A percentile compares a stretch with the other conserved stretches of the same genome.
Conservation (phyloP, 2,888 invertebrate genomes). For the Lycophotia porphyrea region DNA sequence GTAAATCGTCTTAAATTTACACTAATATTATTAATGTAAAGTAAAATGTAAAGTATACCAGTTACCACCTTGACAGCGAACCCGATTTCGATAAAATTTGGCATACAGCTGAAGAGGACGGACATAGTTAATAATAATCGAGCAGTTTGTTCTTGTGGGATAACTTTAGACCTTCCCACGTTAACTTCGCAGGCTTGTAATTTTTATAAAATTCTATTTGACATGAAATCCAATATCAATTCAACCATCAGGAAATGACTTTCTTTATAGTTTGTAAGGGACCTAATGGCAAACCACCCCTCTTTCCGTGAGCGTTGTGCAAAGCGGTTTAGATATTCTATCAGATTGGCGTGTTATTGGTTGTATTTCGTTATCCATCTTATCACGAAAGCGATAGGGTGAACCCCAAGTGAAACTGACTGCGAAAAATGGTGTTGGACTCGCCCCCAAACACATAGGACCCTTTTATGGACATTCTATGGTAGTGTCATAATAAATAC, state of each 20-base stretch:
- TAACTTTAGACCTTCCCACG: not conserved
- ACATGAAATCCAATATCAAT: not conserved
- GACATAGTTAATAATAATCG: not conserved
- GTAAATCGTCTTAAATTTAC: not conserved
- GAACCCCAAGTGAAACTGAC: not conserved
- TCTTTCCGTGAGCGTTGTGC: not conserved
- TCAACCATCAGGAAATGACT: not conserved
- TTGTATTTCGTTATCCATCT: not conserved
- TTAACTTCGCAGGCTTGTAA: not conserved
- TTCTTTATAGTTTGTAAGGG: not conserved
- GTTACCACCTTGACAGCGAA: not conserved
- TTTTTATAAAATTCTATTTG: not conserved
- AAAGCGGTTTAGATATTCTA: conserved; percentile 12
- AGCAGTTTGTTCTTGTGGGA: not conserved
- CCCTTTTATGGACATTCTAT: not conserved
- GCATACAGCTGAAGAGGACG: not conserved
- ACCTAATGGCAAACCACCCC: not conserved
- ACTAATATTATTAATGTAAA: not conserved
- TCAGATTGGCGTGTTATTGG: conserved; percentile 10
- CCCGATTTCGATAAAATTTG: not conserved
- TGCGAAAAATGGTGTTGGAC: conserved; percentile 1
- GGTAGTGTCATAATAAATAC: not conserved
- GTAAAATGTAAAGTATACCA: not conserved
- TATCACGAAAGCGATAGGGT: conserved; percentile 14
- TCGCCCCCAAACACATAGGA: not conserved